Base-by-base conservation (phyloP, 1,140 invertebrate species). In the Trachymyrmex septentrionalis region DNA sequence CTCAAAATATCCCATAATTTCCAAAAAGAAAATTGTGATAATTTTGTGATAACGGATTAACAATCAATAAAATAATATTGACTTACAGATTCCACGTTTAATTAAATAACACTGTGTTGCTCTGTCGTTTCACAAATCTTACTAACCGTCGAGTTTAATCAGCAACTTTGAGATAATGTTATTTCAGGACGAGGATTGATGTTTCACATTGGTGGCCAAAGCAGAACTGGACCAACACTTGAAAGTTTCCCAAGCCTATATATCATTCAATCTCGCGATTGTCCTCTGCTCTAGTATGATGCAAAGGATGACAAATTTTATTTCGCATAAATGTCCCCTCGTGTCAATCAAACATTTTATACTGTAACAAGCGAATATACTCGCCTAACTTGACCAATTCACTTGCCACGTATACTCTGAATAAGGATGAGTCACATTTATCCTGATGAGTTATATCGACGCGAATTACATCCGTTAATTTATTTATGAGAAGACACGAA, bases 121-220 rank as follows among this genome's bases (percentile, higher is more conserved):
- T 48, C 3, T 21, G 3, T 61, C 9, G 38, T 34, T 38, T 9
- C 12, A 9, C 24, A 48, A 84, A 75, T 84, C 69, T 84, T 75
- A n/a, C 69, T 57, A 61, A 63, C 14, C 21, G 64, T 44, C 6
- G 21, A 34, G 38, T 61, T 73, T 75, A 84, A 21, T 75, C 14
- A 50, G 53, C 48, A 84, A 84, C 69, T 75, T 84, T 50, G 2
- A 24, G 14, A 14, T 59, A 72, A 72, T 75, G 44, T 75, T 75
- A 75, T 73, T 84, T 84, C 14, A 75, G 80, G 44, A 63, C 14
- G 14, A 34, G 55, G 69, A 84, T 82, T 84, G 80, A 30, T 30
- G 69, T 84, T 48, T 61, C 55, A 61, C 55, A 38, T 44, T 44
- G 59, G 14, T 75, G 38, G 38, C 14, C 80, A 61, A 73, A 63